Evolutionary conservation across 2,888 invertebrate genomes (phyloP), one percentile per base, ranked within the genome.

Genomic region (Drosophila testacea): DNA sequence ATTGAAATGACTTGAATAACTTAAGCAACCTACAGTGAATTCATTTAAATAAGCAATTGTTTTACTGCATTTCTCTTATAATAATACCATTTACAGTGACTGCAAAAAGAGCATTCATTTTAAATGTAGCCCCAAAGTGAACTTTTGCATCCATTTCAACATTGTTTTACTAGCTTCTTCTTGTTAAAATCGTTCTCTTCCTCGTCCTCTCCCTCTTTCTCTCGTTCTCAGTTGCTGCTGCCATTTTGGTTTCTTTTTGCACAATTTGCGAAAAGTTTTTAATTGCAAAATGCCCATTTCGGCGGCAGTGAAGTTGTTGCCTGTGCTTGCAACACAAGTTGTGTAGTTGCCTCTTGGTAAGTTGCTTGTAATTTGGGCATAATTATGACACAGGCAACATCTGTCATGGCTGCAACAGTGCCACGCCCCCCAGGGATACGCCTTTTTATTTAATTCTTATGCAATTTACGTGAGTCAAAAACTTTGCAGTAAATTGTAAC

Each of bases 311-410:
- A 47, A 44, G 36, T 56, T 56, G 44, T 44, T 44, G 34, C 42
- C 42, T 42, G 32, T 34, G 32, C 62, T 47, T 42, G 48, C 22
- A 44, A 55, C 46, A 55, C 46, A 13, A 42, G 42, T 16, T n/a
- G 54, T n/a, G 54, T 44, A 30, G 55, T 56, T 63, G 66, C 41
- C 65, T 42, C 32, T 36, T 47, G 46, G 41, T 52, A 82, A 74
- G 66, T 79, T 74, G 52, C 65, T 56, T 68, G 83, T 80, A 80
- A 83, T 86, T 83, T 83, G 76, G 83, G 51, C 84, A 76, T 83
- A 83, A 83, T 83, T 83, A 83, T 83, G 83, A 79, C 78, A 79
- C 74, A 70, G 79, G 41, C 77, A 80, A 65, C 81, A 76, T 72
- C 83, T 82, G 83, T 63, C 83, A 69, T 60, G 73, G 64, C 59